These are phyloP conservation scores for Anolis carolinensis DNA, from an alignment of 2,113 vertebrate species.

Conservation along the genomic window DNA sequence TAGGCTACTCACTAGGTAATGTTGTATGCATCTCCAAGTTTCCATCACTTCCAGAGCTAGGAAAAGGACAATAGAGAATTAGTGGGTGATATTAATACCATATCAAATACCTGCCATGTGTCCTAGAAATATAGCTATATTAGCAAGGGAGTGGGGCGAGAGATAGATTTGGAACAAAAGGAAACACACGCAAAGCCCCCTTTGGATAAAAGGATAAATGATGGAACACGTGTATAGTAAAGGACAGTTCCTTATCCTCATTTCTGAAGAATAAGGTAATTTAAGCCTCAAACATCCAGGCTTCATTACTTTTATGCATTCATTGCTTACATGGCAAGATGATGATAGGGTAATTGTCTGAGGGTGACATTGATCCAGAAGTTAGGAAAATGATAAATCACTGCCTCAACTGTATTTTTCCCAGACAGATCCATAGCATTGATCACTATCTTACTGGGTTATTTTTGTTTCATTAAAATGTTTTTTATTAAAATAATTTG, in stretches of 20 bases:
- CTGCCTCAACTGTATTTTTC: neutral
- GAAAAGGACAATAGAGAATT: slow-evolving; percentile 51
- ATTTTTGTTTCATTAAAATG: neutral
- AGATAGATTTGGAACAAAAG: neutral
- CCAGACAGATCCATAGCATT: neutral
- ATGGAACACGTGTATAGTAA: slow-evolving; percentile 29
- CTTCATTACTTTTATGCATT: neutral
- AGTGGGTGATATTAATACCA: slow-evolving; percentile 29
- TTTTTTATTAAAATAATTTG: neutral
- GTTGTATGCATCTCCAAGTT: slow-evolving; percentile 85
- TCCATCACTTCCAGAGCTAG: slow-evolving; percentile 89
- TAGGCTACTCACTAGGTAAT: slow-evolving; percentile 86
- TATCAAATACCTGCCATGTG: slow-evolving; percentile 27
- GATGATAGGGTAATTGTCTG: neutral
- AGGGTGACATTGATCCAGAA: neutral
- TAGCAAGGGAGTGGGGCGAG: neutral
- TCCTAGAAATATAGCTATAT: slow-evolving; percentile 24
- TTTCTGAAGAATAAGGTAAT: neutral
- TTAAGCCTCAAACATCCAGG: neutral
- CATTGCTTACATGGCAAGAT: neutral
- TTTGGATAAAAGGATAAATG: slow-evolving; percentile 31
- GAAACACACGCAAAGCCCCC: neutral
- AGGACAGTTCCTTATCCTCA: neutral
- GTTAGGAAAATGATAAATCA: neutral
- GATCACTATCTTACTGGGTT: neutral